phyloP scores from a whole-genome alignment of 2,888 invertebrate species.

The Drosophila prolongata region DNA sequence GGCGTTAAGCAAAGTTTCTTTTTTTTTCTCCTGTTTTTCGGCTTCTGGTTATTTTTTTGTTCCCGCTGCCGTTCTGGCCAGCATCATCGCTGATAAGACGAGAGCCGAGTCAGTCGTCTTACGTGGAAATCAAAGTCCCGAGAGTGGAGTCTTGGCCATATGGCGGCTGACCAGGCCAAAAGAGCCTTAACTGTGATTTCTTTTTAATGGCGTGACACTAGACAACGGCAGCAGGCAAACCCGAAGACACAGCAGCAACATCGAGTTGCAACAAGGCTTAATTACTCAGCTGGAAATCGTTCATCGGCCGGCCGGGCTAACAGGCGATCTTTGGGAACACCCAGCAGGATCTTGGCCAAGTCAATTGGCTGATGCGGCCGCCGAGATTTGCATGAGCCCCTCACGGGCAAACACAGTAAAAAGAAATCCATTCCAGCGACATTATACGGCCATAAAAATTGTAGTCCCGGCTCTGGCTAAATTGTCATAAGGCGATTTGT shows the following conservation, averaged over 20 bases:
- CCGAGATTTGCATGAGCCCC: conserved; percentile 67
- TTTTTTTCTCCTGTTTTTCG: conserved; percentile 15
- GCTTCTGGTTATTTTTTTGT: background rate
- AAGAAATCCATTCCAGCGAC: conserved; percentile 70
- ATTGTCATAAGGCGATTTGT: conserved; percentile 81
- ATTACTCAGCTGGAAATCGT: conserved; percentile 77
- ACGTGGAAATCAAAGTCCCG: conserved; percentile 69
- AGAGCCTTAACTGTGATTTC: conserved; percentile 74
- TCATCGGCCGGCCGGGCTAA: conserved; percentile 33
- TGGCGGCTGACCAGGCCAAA: conserved; percentile 48
- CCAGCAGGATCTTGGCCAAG: conserved; percentile 55
- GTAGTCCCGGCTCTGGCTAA: conserved; percentile 63
- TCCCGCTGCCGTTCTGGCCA: conserved; percentile 22
- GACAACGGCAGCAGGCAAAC: conserved; percentile 58
- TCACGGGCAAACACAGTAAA: conserved; percentile 38
- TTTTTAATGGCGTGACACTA: conserved; percentile 79
- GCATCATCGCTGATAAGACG: conserved; percentile 68
- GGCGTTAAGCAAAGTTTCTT: conserved; percentile 60
- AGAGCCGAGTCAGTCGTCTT: conserved; percentile 45
- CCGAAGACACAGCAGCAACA: conserved; percentile 24
- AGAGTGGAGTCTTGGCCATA: conserved; percentile 36
- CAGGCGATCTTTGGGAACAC: conserved; percentile 69
- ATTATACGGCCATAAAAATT: conserved; percentile 80
- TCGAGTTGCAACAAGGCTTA: conserved; percentile 71
- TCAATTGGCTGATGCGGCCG: conserved; percentile 52